These are phyloP conservation scores for Anadara kagoshimensis DNA, from an alignment of 1,140 invertebrate species.

Conservation along the genomic window DNA sequence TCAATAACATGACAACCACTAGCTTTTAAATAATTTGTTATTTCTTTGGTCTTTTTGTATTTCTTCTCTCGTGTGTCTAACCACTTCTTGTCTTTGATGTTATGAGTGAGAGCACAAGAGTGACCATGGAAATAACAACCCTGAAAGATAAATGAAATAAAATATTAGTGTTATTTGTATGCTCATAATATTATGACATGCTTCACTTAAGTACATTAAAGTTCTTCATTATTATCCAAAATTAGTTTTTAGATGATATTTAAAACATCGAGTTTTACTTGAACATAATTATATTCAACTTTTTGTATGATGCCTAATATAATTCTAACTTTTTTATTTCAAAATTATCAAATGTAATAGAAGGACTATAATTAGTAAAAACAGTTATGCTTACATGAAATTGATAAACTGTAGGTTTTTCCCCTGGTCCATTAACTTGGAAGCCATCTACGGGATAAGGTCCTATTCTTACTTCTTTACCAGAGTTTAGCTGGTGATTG, in stretches of 20 bases:
- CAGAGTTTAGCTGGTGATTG: slow-evolving; percentile 12
- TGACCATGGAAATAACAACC: slow-evolving; percentile 30
- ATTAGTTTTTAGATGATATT: too few species aligned
- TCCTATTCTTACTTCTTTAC: slow-evolving; percentile 25
- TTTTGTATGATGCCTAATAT: too few species aligned
- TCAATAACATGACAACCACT: slow-evolving; percentile 18
- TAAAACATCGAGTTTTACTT: too few species aligned
- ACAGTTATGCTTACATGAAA: not conserved
- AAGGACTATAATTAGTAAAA: too few species aligned
- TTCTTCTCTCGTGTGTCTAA: not conserved
- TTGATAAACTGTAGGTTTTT: slow-evolving; percentile 1
- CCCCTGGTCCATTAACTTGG: not conserved
- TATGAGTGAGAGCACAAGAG: slow-evolving; percentile 9
- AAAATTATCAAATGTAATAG: too few species aligned
- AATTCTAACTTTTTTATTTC: too few species aligned
- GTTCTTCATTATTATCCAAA: too few species aligned
- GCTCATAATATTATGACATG: too few species aligned
- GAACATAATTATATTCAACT: too few species aligned
- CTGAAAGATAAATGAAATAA: not conserved
- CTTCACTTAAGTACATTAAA: too few species aligned
- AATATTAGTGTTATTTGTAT: too few species aligned
- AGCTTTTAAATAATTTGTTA: slow-evolving; percentile 3
- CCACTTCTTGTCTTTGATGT: slow-evolving; percentile 9
- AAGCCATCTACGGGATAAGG: slow-evolving; percentile 24
- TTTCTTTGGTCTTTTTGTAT: slow-evolving; percentile 1